A percentile compares a stretch with the other conserved stretches of the same genome.
phyloP scores from a whole-genome alignment of 2,888 invertebrate genomes.

The Ichneumon xanthorius region DNA sequence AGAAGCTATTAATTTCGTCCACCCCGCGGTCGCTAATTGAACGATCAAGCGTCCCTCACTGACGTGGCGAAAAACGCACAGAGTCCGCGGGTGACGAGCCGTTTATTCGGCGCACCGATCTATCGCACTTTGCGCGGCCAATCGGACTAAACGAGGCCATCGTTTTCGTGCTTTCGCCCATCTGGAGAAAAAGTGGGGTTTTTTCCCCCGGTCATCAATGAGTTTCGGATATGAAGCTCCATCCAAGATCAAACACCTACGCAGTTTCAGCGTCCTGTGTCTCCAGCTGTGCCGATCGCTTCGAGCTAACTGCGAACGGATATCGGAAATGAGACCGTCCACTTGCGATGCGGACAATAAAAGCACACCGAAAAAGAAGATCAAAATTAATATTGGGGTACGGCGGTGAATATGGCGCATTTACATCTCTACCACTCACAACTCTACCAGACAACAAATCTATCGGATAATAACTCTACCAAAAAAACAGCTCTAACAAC shows the following conservation, averaged over 20 bases:
- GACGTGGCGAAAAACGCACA: conserved; percentile 65
- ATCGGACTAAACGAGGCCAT: conserved; percentile 10
- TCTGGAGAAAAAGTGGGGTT: not conserved
- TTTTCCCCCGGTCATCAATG: not conserved
- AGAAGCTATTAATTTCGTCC: conserved; percentile 66
- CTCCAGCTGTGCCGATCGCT: not conserved
- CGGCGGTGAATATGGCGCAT: no score
- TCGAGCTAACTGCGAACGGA: not conserved
- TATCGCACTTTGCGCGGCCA: not conserved
- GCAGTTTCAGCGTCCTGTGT: not conserved
- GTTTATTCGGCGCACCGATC: conserved; percentile 39
- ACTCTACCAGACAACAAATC: no score
- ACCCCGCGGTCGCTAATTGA: conserved; percentile 68
- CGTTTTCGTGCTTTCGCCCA: not conserved
- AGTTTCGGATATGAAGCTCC: not conserved
- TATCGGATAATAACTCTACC: no score
- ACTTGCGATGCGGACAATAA: not conserved
- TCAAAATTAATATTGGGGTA: not conserved
- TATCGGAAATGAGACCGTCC: not conserved
- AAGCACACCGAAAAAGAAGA: not conserved
- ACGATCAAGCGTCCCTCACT: conserved; percentile 69
- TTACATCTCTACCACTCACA: no score
- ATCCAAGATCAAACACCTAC: not conserved
- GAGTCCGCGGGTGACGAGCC: conserved; percentile 59
- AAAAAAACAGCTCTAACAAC: no score